Conservation (phyloP, 2,888 invertebrate genomes). For the Nemoura dubitans region DNA sequence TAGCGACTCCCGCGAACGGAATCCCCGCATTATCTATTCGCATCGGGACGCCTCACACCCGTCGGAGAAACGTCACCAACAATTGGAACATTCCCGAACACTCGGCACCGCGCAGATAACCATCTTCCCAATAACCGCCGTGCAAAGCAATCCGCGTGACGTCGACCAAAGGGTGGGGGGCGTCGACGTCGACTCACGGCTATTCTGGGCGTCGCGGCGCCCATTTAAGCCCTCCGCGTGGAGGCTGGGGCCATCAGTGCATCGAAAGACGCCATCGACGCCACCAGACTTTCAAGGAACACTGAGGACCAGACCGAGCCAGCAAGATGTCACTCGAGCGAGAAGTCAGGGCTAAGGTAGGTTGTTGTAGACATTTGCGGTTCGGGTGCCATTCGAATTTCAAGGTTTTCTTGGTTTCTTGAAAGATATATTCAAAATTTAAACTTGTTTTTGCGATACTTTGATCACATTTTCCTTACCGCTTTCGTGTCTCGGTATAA, state of each 20-base stretch:
- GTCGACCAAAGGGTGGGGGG: background rate
- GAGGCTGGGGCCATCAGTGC: conserved; percentile 33
- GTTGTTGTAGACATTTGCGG: conserved; percentile 51
- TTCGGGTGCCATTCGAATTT: background rate
- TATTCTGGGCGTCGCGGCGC: conserved; percentile 39
- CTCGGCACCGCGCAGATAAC: background rate
- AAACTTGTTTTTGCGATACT: too few species aligned
- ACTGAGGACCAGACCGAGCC: background rate
- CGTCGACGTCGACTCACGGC: conserved; percentile 30
- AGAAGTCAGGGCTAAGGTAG: conserved; percentile 89
- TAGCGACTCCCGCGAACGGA: too few species aligned
- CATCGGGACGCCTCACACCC: background rate
- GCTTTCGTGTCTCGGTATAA: too few species aligned
- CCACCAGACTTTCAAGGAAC: background rate
- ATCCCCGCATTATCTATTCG: background rate
- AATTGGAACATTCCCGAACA: conserved; percentile 1
- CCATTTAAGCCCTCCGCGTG: conserved; percentile 32
- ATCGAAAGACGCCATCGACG: conserved; percentile 14
- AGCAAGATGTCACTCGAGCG: conserved; percentile 88
- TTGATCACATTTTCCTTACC: too few species aligned
- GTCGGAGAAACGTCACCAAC: conserved; percentile 1
- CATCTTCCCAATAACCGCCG: conserved; percentile 17
- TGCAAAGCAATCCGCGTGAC: background rate
- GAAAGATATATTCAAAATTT: too few species aligned
- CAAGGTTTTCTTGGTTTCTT: background rate